Conservation (phyloP, 1,140 invertebrate genomes). For the Orchesella cincta region DNA sequence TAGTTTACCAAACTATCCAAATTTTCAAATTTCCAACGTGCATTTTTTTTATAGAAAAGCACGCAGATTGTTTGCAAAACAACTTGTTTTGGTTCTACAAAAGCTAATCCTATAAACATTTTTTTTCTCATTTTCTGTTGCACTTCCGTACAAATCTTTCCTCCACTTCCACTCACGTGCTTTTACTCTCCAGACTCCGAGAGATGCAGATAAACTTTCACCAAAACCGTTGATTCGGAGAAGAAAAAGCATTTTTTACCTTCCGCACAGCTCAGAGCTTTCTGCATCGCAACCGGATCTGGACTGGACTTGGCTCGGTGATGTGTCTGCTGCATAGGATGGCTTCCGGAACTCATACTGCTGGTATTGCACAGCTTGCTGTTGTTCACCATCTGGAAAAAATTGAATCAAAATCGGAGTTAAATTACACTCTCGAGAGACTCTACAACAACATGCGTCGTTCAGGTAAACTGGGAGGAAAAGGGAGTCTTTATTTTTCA, state of each 20-base stretch:
- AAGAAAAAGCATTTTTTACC: slow-evolving; percentile 16
- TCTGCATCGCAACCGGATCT: slow-evolving; percentile 62
- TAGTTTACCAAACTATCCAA: too few species aligned
- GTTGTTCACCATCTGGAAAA: slow-evolving; percentile 42
- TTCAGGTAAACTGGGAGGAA: too few species aligned
- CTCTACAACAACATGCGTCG: too few species aligned
- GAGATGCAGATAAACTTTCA: not conserved
- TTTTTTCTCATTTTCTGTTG: too few species aligned
- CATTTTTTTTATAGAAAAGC: too few species aligned
- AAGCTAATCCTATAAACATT: not conserved
- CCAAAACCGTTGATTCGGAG: slow-evolving; percentile 16
- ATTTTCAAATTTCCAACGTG: too few species aligned
- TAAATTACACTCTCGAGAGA: too few species aligned
- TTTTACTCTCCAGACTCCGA: not conserved
- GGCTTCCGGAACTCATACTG: not conserved
- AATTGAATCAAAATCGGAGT: too few species aligned
- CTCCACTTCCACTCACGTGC: not conserved
- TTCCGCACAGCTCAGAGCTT: slow-evolving; percentile 55
- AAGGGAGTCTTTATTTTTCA: too few species aligned
- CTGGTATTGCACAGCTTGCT: slow-evolving; percentile 26
- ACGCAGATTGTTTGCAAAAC: too few species aligned
- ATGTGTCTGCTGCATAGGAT: slow-evolving; percentile 59
- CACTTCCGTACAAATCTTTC: not conserved
- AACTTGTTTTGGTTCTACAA: too few species aligned
- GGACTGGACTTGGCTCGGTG: slow-evolving; percentile 71